A percentile compares a stretch with the other conserved stretches of the same genome.
Conservation (phyloP, 2,113 vertebrate genomes). For the Delphinus delphis region DNA sequence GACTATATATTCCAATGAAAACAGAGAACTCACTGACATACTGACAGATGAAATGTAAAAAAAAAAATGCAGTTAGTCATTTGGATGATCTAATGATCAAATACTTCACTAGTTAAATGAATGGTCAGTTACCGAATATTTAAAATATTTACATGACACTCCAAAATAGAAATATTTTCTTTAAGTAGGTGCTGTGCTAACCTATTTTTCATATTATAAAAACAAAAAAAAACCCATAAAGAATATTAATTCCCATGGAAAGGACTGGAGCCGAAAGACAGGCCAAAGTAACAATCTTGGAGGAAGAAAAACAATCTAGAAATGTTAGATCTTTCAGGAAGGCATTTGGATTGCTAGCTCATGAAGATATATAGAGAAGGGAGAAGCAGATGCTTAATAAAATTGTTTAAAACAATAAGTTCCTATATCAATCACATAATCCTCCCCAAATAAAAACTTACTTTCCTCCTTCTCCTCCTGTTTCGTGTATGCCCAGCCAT, state of each 20-base stretch:
- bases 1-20: neutral
- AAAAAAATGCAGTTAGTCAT: neutral
- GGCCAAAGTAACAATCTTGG: neutral
- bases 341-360: neutral
- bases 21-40: neutral
- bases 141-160: slow-evolving; percentile 8
- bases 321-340: neutral
- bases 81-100: neutral
- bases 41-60: neutral
- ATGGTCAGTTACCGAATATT: neutral
- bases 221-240: neutral
- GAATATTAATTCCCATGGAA: neutral
- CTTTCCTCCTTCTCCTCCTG: neutral
- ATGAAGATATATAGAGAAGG: neutral
- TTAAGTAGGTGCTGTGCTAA: neutral
- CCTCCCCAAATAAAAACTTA: neutral
- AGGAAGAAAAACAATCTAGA: neutral
- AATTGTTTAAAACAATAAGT: neutral
- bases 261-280: neutral
- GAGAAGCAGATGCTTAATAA: neutral
- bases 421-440: neutral
- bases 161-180: neutral
- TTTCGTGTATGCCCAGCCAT: neutral
- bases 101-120: slow-evolving; percentile 1
- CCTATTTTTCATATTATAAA: slow-evolving; percentile 17